A percentile compares a stretch with the other conserved stretches of the same genome.
Conservation (phyloP, 1,140 invertebrate genomes). For the Drosophila watanabei region DNA sequence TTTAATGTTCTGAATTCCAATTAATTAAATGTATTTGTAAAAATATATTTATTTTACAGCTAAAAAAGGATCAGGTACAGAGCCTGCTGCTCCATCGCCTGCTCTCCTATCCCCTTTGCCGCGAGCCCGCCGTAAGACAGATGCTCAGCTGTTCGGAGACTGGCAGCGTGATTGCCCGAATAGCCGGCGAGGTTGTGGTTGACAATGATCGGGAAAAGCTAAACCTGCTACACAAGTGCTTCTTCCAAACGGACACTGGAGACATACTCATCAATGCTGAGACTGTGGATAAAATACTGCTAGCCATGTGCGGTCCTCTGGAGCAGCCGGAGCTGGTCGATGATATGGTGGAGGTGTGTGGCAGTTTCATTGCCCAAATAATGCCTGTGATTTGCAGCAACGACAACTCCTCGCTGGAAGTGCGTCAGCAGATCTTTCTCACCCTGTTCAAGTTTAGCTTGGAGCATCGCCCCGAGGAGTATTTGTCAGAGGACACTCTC, state of each 20-base stretch:
- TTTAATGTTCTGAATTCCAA: not conserved
- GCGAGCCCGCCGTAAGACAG: constrained; percentile 86
- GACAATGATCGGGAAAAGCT: constrained; percentile 85
- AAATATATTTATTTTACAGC: constrained; percentile 22
- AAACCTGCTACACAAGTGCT: constrained; percentile 85
- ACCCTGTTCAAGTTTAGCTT: constrained; percentile 86
- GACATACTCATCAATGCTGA: constrained; percentile 86
- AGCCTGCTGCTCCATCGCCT: constrained; percentile 86
- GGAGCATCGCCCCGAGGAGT: constrained; percentile 68
- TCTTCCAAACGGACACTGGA: constrained; percentile 81
- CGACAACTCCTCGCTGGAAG: constrained; percentile 72
- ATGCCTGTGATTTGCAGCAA: constrained; percentile 85
- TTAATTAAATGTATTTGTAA: not conserved
- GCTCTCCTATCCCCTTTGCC: constrained; percentile 86
- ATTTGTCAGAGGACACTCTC: constrained; percentile 86
- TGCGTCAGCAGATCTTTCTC: constrained; percentile 84
- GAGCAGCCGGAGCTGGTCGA: constrained; percentile 50
- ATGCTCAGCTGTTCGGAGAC: constrained; percentile 86
- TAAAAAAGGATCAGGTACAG: constrained; percentile 58
- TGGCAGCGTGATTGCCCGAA: constrained; percentile 82
- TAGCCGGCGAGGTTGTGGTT: constrained; percentile 82
- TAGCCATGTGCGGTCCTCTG: constrained; percentile 81
- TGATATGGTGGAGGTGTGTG: constrained; percentile 86
- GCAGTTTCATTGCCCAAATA: constrained; percentile 86
- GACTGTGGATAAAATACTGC: constrained; percentile 86